Evolutionary conservation across 2,888 invertebrate genomes (phyloP).

Genomic region (Coelogynopora nodosa): DNA sequence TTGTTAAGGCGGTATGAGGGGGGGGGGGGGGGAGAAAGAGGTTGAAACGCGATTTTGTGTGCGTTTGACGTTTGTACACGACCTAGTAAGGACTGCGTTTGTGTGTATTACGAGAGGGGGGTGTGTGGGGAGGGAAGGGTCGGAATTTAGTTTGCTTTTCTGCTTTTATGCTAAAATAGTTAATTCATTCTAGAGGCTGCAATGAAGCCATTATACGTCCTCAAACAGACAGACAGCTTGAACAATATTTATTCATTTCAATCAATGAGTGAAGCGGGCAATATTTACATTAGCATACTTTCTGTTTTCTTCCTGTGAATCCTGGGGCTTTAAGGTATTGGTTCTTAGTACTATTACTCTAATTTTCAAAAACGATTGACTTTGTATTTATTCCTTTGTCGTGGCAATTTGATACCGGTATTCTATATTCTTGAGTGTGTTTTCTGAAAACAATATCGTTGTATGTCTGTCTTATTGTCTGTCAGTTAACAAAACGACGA

Average conservation of each 20-base stretch:
- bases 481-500: too few relatives aligned
- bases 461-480: too few relatives aligned
- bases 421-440: too few relatives aligned
- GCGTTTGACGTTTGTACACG: constrained; percentile 19
- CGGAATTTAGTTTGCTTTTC: constrained; percentile 18
- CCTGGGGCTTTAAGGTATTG: too few relatives aligned
- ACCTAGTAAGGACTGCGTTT: constrained; percentile 6
- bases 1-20: background rate
- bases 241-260: constrained; percentile 29
- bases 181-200: constrained; percentile 9
- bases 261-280: background rate
- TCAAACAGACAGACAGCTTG: constrained; percentile 5
- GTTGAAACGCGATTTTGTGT: constrained; percentile 1
- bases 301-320: constrained; percentile 31
- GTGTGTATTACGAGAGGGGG: background rate
- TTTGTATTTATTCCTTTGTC: too few relatives aligned
- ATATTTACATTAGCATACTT: constrained; percentile 18
- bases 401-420: too few relatives aligned
- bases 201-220: background rate
- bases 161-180: constrained; percentile 17
- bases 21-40: background rate
- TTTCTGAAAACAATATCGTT: too few relatives aligned
- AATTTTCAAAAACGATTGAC: too few relatives aligned
- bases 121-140: background rate
- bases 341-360: too few relatives aligned